These are phyloP conservation scores for Polia nebulosa DNA, from an alignment of 2,888 invertebrate genomes.

Conservation along the genomic window DNA sequence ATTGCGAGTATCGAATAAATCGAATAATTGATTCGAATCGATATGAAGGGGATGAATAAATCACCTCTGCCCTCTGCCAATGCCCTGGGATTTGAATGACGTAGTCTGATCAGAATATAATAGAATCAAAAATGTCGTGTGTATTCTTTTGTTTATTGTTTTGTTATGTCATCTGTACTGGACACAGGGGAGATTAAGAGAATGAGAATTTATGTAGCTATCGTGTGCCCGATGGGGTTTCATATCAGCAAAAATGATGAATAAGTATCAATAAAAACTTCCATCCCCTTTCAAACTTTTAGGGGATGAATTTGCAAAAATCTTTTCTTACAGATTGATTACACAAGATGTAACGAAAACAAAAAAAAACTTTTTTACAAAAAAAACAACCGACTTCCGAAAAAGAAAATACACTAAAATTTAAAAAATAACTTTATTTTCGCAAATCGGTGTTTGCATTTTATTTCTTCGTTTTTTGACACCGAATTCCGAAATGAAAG, in stretches of 20 bases:
- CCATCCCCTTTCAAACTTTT: no score
- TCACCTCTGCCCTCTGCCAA: conserved; percentile 33
- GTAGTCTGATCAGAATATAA: conserved; percentile 60
- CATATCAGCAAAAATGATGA: neutral
- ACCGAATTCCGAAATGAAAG: no score
- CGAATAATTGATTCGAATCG: conserved; percentile 67
- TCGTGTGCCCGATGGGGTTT: neutral
- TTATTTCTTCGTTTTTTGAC: no score
- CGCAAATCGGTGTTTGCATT: no score
- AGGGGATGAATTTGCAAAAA: no score
- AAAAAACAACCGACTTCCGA: no score
- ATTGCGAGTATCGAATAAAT: conserved; percentile 67
- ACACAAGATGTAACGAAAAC: no score
- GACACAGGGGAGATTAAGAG: conserved; percentile 9
- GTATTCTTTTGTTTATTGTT: conserved; percentile 17
- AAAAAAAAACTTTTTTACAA: no score
- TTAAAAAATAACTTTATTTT: no score
- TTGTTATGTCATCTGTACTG: conserved; percentile 20
- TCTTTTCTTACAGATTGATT: no score
- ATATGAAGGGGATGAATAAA: conserved; percentile 60
- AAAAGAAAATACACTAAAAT: no score
- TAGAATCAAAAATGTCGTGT: conserved; percentile 56
- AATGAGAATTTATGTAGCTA: neutral
- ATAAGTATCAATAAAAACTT: no score
- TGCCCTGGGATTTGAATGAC: conserved; percentile 54